These are phyloP conservation scores for Propithecus perrieri DNA, from an alignment of 2,797 vertebrate genomes.

Conservation along the genomic window DNA sequence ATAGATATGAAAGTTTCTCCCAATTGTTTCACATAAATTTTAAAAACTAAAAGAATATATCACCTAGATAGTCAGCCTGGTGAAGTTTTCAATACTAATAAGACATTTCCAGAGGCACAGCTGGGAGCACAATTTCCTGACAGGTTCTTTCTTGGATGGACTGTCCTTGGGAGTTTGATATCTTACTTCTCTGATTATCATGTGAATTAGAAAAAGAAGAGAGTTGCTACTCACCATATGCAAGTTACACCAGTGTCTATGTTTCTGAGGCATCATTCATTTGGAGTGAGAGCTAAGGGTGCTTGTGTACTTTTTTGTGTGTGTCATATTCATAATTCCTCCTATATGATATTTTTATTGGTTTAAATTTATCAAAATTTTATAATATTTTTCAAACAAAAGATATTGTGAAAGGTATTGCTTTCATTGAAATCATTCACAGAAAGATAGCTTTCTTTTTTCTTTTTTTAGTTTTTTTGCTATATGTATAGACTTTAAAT, in stretches of 20 bases:
- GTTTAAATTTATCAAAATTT: neutral
- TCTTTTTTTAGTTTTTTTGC: neutral
- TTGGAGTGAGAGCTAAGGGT: neutral
- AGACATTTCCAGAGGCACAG: slow-evolving; percentile 19
- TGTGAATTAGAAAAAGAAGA: neutral
- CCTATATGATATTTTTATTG: neutral
- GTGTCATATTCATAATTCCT: neutral
- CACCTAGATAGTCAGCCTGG: neutral
- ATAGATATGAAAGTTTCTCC: slow-evolving; percentile 16
- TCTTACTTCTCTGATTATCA: neutral
- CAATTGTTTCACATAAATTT: slow-evolving; percentile 43
- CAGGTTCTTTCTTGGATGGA: slow-evolving; percentile 6
- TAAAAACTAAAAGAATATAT: neutral
- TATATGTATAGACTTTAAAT: neutral
- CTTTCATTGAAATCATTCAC: neutral
- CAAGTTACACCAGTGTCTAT: neutral
- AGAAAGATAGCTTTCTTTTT: neutral
- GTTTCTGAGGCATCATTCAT: neutral
- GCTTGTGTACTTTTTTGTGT: neutral
- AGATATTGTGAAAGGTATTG: neutral
- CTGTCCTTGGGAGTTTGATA: slow-evolving; percentile 3
- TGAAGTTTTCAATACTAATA: slow-evolving; percentile 1
- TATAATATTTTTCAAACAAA: neutral
- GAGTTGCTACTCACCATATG: neutral
- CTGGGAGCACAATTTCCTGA: slow-evolving; percentile 25